Conservation (phyloP, 2,797 vertebrate species). For the Dermochelys coriacea region DNA sequence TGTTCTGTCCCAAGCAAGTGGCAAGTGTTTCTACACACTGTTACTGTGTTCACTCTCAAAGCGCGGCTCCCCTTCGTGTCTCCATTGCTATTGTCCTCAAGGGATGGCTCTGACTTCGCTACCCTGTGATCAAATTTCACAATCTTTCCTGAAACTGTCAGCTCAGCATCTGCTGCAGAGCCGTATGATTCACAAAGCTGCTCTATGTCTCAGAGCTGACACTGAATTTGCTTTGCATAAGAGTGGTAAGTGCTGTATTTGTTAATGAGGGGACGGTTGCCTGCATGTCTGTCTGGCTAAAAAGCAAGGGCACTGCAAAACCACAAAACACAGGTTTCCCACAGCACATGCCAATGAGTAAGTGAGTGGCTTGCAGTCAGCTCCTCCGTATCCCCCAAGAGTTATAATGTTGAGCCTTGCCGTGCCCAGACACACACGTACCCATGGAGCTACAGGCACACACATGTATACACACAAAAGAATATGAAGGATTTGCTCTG, state of each 20-base stretch:
- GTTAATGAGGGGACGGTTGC: neutral
- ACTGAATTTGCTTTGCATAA: neutral
- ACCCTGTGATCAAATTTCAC: slow-evolving; percentile 72
- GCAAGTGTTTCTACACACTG: slow-evolving; percentile 72
- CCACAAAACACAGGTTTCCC: slow-evolving; percentile 58
- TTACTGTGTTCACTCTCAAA: slow-evolving; percentile 65
- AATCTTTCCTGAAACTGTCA: slow-evolving; percentile 69
- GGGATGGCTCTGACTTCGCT: slow-evolving; percentile 70
- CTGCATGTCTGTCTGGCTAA: slow-evolving; percentile 7
- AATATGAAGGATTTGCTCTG: neutral
- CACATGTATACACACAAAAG: neutral
- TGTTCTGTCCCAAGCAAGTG: slow-evolving; percentile 76
- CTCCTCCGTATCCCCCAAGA: slow-evolving; percentile 45
- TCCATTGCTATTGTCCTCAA: slow-evolving; percentile 71
- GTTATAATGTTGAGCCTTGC: slow-evolving; percentile 53
- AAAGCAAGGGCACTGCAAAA: slow-evolving; percentile 15
- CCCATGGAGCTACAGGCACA: slow-evolving; percentile 26
- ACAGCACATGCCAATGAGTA: slow-evolving; percentile 50
- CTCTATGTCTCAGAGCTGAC: neutral
- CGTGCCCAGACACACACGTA: slow-evolving; percentile 25
- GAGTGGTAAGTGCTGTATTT: neutral
- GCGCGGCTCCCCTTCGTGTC: slow-evolving; percentile 68
- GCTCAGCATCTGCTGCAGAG: slow-evolving; percentile 63
- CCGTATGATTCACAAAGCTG: slow-evolving; percentile 36
- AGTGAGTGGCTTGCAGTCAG: slow-evolving; percentile 49